Evolutionary conservation across 2,797 vertebrate species (phyloP).

Genomic region (Thripadectes ignobilis): DNA sequence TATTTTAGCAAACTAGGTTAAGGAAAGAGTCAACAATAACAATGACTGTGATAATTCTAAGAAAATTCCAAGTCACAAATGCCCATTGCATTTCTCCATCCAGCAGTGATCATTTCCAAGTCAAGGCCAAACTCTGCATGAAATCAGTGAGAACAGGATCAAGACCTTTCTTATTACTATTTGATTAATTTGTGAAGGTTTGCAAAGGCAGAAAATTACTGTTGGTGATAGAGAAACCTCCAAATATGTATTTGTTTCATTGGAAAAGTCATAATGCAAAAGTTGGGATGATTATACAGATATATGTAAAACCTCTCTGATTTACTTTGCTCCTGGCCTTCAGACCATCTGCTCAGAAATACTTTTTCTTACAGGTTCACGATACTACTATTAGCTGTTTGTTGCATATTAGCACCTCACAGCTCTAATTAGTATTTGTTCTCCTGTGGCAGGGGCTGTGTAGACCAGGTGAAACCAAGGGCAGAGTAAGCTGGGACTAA

Average conservation of each 20-base stretch:
- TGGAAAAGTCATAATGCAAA: background rate
- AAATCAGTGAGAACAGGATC: background rate
- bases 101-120: background rate
- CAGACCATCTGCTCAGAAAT: background rate
- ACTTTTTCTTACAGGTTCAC: background rate
- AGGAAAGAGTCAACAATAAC: background rate
- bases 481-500: background rate
- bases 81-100: background rate
- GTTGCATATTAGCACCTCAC: background rate
- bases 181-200: background rate
- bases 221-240: background rate
- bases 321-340: background rate
- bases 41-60: background rate
- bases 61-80: background rate
- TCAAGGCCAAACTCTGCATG: background rate
- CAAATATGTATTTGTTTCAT: background rate
- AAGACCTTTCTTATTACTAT: background rate
- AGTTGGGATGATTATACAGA: background rate
- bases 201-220: conserved; percentile 13
- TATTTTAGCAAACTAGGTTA: background rate
- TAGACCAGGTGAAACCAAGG: background rate
- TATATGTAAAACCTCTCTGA: background rate
- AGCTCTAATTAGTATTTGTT: background rate
- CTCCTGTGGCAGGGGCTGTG: background rate
- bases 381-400: background rate